Base-by-base conservation (phyloP, 1,140 invertebrate species). In the Drosophila ercepeae region DNA sequence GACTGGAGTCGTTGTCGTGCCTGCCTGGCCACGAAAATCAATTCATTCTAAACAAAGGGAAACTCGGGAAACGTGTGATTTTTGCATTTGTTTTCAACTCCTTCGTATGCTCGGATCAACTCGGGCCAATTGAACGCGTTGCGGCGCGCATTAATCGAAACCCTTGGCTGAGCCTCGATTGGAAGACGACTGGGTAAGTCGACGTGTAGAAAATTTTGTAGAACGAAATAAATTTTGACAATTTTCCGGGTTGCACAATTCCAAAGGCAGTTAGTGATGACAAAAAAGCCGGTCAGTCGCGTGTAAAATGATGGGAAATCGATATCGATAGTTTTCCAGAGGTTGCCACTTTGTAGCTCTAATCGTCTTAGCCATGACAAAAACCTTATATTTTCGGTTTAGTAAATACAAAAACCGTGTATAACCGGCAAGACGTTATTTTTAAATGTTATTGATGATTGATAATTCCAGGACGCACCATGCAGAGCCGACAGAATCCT, bases 31-130 rank as follows among this genome's bases (percentile, higher is more conserved):
- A 63, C 57, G 65, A 76, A 52, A 83, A 83, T 83, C 78, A 83
- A 83, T 82, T 82, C 50, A 61, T 59, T 58, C 46, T 29, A 44
- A 60, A 63, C 57, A 71, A 42, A 9, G 29, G 29, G 36, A 39
- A 39, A 39, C n/a, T 42, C 39, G 19, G 48, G 39, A 42, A 48
- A 27, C 41, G 49, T 36, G 45, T 69, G 42, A 41, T 41, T 44
- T 61, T 75, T 70, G 64, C 78, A 78, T 61, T 84, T 75, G 70
- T 67, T 83, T 54, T 61, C 55, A 50, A 61, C 58, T 48, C 54
- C 50, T 75, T 60, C 54, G 36, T 53, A 70, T 49, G 63, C 21
- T 49, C 54, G 61, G 39, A 53, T 57, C 58, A 57, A 53, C 42
- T 60, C 14, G 14, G 39, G 11, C 4, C 8, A 44, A 44, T 19